Conservation (phyloP, 2,888 invertebrate genomes). For the Trissonchulus sp. region DNA sequence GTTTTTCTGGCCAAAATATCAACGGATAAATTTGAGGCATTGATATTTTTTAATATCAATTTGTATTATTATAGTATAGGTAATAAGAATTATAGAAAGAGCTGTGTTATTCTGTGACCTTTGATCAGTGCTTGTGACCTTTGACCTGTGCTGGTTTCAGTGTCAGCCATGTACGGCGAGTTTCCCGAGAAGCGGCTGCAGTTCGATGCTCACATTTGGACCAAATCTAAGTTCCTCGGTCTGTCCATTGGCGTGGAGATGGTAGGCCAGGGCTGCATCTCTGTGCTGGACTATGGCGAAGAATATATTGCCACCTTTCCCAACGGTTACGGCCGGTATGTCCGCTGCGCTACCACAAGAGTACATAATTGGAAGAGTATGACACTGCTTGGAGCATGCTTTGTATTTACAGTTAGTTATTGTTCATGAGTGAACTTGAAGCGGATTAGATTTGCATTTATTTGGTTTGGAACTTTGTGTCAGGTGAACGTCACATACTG, state of each 20-base stretch:
- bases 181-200: slow-evolving; percentile 80
- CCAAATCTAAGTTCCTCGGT: slow-evolving; percentile 97
- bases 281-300: slow-evolving; percentile 78
- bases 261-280: slow-evolving; percentile 87
- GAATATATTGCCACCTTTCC: slow-evolving; percentile 94
- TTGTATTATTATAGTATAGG: slow-evolving; percentile 16
- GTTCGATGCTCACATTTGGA: slow-evolving; percentile 94
- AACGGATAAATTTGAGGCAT: too few species aligned
- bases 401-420: too few species aligned
- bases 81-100: background rate
- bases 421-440: too few species aligned
- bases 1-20: too few species aligned
- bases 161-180: slow-evolving; percentile 98
- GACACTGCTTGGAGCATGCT: too few species aligned
- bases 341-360: too few species aligned
- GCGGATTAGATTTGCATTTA: too few species aligned
- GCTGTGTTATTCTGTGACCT: too few species aligned
- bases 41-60: slow-evolving; percentile 13
- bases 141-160: too few species aligned
- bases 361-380: too few species aligned
- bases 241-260: slow-evolving; percentile 86
- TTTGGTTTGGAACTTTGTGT: too few species aligned
- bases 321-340: slow-evolving; percentile 77
- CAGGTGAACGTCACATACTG: too few species aligned
- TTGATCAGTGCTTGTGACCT: background rate